Evolutionary conservation across 2,888 invertebrate species (phyloP), one percentile per base, ranked within the genome.

Genomic region (Cephalotes varians): DNA sequence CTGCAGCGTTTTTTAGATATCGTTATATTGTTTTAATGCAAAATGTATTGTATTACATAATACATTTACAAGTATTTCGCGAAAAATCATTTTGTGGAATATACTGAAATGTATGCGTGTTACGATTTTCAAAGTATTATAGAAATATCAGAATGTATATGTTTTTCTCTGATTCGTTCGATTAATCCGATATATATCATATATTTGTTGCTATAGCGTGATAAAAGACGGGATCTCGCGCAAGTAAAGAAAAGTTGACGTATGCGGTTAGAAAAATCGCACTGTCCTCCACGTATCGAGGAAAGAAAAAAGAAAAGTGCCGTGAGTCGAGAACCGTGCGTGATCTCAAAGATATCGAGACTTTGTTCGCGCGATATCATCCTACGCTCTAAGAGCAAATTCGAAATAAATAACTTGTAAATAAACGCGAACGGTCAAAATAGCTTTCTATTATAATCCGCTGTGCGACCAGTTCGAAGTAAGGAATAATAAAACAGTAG

Each of bases 381-480:
- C n/a, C 15, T 49, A 21, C 44, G 25, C 21, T 15, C 7, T 31
- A 25, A 12, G 25, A n/a, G n/a, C 34, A 40, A 15, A 54, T 54
- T 65, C 15, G 28, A 28, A 67, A 44, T 18, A 74, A 62, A 49
- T 47, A 73, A 73, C 58, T 44, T 60, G 40, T 44, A 40, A 31
- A 28, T 72, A 12, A 37, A 51, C 31, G 37, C n/a, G 12, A 37
- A n/a, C n/a, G n/a, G 9, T 40, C 40, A 18, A 28, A 18, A 25
- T 9, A 21, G 31, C 25, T 62, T 37, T 34, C 6, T 40, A 54
- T 18, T 40, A 65, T 40, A 62, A 67, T 56, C 4, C 6, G 4
- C 3, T 31, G 21, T 21, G 40, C n/a, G 21, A 44, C 3, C 28
- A 34, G 21, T 15, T 62, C 18, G 9, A 67, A 40, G 18, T 21